These are phyloP conservation scores for Syrrhaptes paradoxus DNA, from an alignment of 2,113 vertebrate genomes.

Conservation along the genomic window DNA sequence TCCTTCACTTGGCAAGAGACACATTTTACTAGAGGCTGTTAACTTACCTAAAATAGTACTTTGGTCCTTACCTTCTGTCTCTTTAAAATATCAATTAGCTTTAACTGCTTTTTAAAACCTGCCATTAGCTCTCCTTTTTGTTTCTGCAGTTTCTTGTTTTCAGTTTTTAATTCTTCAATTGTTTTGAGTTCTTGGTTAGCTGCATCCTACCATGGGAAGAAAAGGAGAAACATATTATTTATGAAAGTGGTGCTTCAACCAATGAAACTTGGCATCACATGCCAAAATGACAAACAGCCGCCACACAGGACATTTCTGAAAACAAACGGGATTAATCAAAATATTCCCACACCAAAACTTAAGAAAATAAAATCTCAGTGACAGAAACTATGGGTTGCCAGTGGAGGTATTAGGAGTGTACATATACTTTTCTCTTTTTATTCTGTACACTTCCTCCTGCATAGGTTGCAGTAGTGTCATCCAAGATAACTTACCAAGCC, in stretches of 20 bases:
- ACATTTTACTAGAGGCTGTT: neutral
- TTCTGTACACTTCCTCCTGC: neutral
- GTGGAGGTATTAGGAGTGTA: neutral
- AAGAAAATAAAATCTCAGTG: neutral
- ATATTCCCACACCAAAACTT: neutral
- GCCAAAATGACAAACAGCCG: neutral
- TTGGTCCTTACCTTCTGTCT: conserved; percentile 87
- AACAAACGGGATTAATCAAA: neutral
- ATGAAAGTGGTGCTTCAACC: neutral
- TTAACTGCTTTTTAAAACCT: conserved; percentile 94
- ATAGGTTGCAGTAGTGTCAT: neutral
- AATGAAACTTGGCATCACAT: neutral
- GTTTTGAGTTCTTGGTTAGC: conserved; percentile 84
- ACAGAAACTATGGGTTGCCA: neutral
- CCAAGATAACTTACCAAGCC: neutral
- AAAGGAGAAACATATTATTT: neutral
- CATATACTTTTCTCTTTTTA: neutral
- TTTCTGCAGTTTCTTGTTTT: conserved; percentile 93
- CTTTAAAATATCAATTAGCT: conserved; percentile 94
- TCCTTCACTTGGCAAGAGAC: neutral
- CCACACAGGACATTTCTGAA: neutral
- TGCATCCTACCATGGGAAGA: conserved; percentile 76
- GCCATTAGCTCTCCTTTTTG: conserved; percentile 90
- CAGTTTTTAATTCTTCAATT: conserved; percentile 85
- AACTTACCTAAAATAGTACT: neutral